Conservation (phyloP, 2,888 invertebrate species). For the Endotricha flammealis region DNA sequence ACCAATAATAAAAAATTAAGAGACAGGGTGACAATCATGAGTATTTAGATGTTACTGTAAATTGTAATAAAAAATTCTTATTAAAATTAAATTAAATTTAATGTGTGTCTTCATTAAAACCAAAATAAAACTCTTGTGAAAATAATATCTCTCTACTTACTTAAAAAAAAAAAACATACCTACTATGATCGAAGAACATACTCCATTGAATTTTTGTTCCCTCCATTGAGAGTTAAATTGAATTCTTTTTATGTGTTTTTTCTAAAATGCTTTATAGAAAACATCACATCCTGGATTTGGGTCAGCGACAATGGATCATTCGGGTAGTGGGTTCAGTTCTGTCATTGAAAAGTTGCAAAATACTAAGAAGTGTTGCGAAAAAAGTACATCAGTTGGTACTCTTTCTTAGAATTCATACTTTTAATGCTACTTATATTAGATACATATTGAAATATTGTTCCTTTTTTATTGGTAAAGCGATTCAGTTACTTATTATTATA, state of each 20-base stretch:
- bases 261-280: conserved; percentile 35
- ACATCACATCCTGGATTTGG: conserved; percentile 67
- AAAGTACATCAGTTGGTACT: conserved; percentile 21
- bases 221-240: conserved; percentile 48
- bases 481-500: no score
- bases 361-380: conserved; percentile 16
- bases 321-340: conserved; percentile 16
- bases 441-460: neutral
- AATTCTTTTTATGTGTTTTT: conserved; percentile 60
- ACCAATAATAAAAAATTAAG: no score
- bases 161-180: no score
- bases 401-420: conserved; percentile 7
- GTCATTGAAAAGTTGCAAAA: conserved; percentile 9
- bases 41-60: no score
- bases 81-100: no score
- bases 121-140: no score
- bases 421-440: neutral
- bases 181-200: no score
- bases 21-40: no score
- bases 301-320: conserved; percentile 56
- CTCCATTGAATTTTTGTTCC: conserved; percentile 31
- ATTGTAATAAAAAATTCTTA: no score
- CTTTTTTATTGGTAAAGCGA: no score
- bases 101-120: no score
- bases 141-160: no score